phyloP scores from a whole-genome alignment of 37 sponge, comb jelly and placozoan genomes.

The Petrosia ficiformis region DNA sequence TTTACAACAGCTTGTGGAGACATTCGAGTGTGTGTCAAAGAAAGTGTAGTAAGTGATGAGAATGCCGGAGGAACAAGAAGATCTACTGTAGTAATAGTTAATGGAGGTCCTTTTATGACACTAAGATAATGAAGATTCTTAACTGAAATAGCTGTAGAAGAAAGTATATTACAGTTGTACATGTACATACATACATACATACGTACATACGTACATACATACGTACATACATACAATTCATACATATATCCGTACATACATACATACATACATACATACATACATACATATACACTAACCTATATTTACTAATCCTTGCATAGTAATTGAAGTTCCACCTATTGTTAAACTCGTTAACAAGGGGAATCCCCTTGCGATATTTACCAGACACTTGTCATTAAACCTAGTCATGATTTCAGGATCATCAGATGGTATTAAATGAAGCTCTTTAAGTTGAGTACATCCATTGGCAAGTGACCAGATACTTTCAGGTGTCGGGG shows the following conservation, averaged over 20 bases:
- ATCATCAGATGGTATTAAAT: conserved; percentile 33
- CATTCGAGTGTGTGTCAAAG: not conserved
- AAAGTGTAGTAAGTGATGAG: not conserved
- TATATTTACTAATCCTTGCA: conserved; percentile 17
- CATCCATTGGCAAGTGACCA: conserved; percentile 64
- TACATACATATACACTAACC: conserved; percentile 8
- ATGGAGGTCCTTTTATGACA: not conserved
- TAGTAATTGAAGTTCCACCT: conserved; percentile 32
- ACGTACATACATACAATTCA: too few species aligned
- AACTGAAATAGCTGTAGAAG: too few species aligned
- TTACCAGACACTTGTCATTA: conserved; percentile 34
- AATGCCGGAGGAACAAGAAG: not conserved
- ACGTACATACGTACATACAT: too few species aligned
- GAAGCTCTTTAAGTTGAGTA: conserved; percentile 18
- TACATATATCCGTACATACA: too few species aligned
- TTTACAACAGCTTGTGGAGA: not conserved
- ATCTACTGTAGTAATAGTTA: not conserved
- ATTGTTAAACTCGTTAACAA: conserved; percentile 17
- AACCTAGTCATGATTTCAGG: conserved; percentile 8
- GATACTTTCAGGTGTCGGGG: conserved; percentile 40
- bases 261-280: not conserved
- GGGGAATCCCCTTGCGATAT: conserved; percentile 37
- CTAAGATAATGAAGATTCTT: too few species aligned
- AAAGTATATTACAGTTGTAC: too few species aligned
- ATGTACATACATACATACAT: too few species aligned